Evolutionary conservation across 92 coral and sea anemone species (phyloP).

Genomic region (Palythoa grandiflora): DNA sequence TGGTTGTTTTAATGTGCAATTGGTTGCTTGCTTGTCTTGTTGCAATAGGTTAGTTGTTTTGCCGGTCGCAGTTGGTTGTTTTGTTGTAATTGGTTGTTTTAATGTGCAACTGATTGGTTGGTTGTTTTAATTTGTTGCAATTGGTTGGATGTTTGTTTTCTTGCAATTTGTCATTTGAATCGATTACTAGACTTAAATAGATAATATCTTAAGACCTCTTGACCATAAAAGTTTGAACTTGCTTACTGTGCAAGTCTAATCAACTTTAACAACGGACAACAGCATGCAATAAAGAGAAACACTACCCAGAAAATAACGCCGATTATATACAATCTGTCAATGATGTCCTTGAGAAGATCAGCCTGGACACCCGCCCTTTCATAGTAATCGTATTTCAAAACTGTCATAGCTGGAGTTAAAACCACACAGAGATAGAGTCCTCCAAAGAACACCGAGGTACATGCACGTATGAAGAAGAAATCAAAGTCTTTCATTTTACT

Average conservation of each 20-base stretch:
- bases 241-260: constrained; percentile 80
- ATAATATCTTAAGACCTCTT: no score
- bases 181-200: no score
- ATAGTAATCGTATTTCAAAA: constrained; percentile 86
- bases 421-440: constrained; percentile 79
- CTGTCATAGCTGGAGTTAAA: constrained; percentile 94
- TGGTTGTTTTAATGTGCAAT: no score
- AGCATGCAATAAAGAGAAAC: constrained; percentile 75
- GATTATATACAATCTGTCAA: constrained; percentile 83
- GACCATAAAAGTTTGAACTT: not conserved
- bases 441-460: constrained; percentile 90
- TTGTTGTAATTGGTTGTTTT: no score
- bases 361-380: constrained; percentile 66
- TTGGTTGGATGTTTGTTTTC: no score
- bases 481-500: constrained; percentile 80
- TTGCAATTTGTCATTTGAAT: no score
- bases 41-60: no score
- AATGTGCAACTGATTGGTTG: no score
- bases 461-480: constrained; percentile 84
- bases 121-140: no score
- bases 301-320: constrained; percentile 93
- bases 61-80: no score
- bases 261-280: constrained; percentile 90
- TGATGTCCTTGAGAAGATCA: constrained; percentile 76
- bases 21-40: no score